phyloP scores from a whole-genome alignment of 2,888 invertebrate genomes.

The Ophion ellenae region DNA sequence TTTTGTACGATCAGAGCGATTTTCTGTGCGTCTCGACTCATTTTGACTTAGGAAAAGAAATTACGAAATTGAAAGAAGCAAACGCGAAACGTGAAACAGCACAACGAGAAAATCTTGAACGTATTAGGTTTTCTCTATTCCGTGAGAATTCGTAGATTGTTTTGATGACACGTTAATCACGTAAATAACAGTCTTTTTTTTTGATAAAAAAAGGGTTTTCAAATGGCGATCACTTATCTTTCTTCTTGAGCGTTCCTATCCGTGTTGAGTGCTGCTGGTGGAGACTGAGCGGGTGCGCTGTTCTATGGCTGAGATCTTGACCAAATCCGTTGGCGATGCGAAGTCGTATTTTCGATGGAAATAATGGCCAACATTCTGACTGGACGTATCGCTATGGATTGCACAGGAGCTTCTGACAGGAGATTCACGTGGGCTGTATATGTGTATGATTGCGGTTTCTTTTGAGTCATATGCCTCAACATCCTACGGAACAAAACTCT shows the following conservation, averaged over 20 bases:
- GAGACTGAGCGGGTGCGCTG: conserved; percentile 2
- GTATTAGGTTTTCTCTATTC: neutral
- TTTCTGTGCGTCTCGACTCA: conserved; percentile 17
- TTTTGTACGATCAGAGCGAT: conserved; percentile 22
- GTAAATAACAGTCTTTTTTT: neutral
- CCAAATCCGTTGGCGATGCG: neutral
- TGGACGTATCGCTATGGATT: neutral
- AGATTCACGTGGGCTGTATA: no score
- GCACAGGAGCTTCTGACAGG: neutral
- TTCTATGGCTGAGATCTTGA: neutral
- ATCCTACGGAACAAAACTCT: neutral
- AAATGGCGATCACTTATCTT: conserved; percentile 20
- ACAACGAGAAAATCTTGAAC: neutral
- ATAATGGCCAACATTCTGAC: neutral
- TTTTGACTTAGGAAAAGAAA: conserved; percentile 4
- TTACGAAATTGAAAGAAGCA: neutral
- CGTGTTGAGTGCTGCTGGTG: conserved; percentile 21
- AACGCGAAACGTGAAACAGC: neutral
- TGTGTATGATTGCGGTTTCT: no score
- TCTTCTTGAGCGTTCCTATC: neutral
- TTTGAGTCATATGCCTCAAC: no score
- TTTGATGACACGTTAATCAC: neutral
- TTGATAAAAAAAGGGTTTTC: neutral
- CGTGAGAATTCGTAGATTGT: neutral
- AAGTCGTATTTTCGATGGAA: neutral